Evolutionary conservation across 2,797 vertebrate genomes (phyloP).

Genomic region (Erithacus rubecula): DNA sequence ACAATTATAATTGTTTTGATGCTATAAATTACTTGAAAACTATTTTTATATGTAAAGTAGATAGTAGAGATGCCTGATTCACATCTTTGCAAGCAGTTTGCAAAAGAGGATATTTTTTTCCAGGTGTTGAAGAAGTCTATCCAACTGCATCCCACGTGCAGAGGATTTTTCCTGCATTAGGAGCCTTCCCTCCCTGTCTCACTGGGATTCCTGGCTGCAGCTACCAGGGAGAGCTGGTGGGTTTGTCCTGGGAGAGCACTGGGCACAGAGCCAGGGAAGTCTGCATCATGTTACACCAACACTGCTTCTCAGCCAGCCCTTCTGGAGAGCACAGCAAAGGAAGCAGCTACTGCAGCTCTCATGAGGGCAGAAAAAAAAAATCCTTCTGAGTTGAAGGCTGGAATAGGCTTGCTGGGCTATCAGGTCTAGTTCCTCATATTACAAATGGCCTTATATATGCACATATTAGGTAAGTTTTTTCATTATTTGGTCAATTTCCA

Average conservation of each 20-base stretch:
- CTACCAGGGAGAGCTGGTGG: accelerated
- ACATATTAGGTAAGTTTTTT: neutral
- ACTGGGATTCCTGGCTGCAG: neutral
- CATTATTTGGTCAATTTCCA: neutral
- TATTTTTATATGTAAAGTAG: neutral
- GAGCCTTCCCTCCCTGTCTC: neutral
- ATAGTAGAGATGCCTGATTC: neutral
- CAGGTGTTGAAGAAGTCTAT: neutral
- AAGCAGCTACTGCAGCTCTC: neutral
- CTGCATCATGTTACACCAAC: neutral
- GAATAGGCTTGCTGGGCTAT: neutral
- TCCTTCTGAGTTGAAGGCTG: neutral
- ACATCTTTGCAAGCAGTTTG: neutral
- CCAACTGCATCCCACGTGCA: neutral
- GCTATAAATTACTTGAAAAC: neutral
- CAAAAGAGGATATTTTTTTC: neutral
- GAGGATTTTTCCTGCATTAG: neutral
- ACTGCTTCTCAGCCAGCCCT: neutral
- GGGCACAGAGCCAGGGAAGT: neutral
- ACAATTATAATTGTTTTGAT: neutral
- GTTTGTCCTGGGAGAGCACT: neutral
- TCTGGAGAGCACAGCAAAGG: neutral
- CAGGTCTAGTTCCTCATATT: neutral
- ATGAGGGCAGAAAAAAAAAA: neutral
- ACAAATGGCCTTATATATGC: neutral